A percentile compares a stretch with the other conserved stretches of the same genome.
phyloP scores from a whole-genome alignment of 2,888 invertebrate genomes.

The Drepana falcataria region DNA sequence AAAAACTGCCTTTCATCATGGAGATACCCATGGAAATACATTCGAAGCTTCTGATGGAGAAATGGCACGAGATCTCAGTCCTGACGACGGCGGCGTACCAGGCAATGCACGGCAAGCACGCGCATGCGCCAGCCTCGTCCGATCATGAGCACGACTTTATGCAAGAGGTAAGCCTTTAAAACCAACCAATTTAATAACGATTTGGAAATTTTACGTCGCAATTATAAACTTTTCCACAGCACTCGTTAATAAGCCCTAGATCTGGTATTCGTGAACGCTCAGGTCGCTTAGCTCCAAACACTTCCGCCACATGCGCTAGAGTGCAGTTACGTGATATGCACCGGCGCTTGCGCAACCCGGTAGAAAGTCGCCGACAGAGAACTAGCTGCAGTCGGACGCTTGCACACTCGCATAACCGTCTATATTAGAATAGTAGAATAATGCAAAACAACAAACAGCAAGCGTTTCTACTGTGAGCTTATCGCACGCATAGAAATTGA shows the following conservation, averaged over 20 bases:
- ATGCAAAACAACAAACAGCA: constrained; percentile 34
- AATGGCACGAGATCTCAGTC: constrained; percentile 98
- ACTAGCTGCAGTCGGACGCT: constrained; percentile 65
- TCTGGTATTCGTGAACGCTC: constrained; percentile 37
- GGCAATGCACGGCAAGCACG: constrained; percentile 87
- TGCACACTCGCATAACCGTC: constrained; percentile 52
- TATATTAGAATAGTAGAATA: constrained; percentile 55
- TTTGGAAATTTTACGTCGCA: constrained; percentile 10
- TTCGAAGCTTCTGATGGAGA: constrained; percentile 96
- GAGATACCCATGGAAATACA: constrained; percentile 97
- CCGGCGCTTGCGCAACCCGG: constrained; percentile 66
- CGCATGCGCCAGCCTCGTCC: constrained; percentile 65
- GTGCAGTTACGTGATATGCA: constrained; percentile 76
- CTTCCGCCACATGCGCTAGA: constrained; percentile 69
- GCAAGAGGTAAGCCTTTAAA: constrained; percentile 83
- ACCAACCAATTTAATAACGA: constrained; percentile 1
- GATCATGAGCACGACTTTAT: constrained; percentile 87
- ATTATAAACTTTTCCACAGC: constrained; percentile 10
- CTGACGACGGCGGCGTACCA: constrained; percentile 96
- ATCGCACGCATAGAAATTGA: constrained; percentile 22
- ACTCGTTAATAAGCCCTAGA: constrained; percentile 35
- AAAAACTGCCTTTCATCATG: constrained; percentile 96
- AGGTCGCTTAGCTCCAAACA: constrained; percentile 65
- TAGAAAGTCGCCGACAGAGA: constrained; percentile 68
- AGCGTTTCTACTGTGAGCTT: constrained; percentile 36